A percentile compares a stretch with the other conserved stretches of the same genome.
phyloP scores from a whole-genome alignment of 2,113 vertebrate genomes.

The Tyrannus savana region DNA sequence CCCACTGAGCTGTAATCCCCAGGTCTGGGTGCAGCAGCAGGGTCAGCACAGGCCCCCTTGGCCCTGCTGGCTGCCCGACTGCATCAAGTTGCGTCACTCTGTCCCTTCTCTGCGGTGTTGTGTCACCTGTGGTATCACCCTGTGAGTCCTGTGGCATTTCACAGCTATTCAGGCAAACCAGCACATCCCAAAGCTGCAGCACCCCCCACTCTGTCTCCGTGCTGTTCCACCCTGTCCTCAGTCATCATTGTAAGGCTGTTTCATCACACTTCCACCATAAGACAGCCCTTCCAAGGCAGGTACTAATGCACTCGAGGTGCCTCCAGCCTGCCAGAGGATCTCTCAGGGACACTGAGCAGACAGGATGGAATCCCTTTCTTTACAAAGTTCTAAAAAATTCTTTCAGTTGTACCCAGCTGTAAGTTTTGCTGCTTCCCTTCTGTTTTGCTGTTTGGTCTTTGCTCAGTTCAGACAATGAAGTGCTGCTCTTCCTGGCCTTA shows the following conservation, averaged over 20 bases:
- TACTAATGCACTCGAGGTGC: background rate
- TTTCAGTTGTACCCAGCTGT: background rate
- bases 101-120: background rate
- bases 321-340: background rate
- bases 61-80: background rate
- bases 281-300: background rate
- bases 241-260: background rate
- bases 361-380: background rate
- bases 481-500: background rate
- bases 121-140: too few species aligned
- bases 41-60: too few species aligned
- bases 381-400: background rate
- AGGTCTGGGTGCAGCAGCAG: accelerated
- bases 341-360: background rate
- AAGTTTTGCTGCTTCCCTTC: background rate
- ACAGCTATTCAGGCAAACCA: background rate
- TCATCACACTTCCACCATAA: background rate
- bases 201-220: background rate
- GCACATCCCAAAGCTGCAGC: accelerated
- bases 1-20: accelerated
- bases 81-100: accelerated
- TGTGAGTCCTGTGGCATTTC: background rate
- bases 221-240: background rate
- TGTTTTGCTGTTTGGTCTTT: background rate
- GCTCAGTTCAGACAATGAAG: background rate